Percentiles rank a stretch among this genome's conserved stretches.
These are phyloP conservation scores for Ceramica pisi DNA, from an alignment of 2,888 invertebrate species.

Conservation along the genomic window DNA sequence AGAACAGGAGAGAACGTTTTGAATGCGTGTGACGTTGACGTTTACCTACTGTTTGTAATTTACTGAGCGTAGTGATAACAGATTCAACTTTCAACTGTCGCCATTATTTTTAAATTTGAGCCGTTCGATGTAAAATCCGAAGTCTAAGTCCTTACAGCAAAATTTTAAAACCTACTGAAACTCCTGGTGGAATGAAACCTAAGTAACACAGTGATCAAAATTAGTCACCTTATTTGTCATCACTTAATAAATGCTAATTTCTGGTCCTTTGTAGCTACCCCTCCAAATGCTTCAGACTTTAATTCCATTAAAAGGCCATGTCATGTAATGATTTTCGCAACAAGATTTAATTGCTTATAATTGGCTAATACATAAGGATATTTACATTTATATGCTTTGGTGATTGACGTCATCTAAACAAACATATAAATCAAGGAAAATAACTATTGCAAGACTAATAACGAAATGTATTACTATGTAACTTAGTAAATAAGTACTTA, in stretches of 20 bases:
- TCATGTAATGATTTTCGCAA: neutral
- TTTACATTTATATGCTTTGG: slow-evolving; percentile 15
- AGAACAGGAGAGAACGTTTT: slow-evolving; percentile 32
- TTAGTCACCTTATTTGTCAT: neutral
- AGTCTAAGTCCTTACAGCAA: neutral
- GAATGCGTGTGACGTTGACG: neutral
- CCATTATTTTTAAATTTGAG: no score
- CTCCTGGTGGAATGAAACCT: no score
- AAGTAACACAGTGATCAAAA: neutral
- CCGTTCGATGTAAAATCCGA: no score
- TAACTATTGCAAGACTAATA: slow-evolving; percentile 29
- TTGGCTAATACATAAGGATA: slow-evolving; percentile 8
- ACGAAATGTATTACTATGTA: no score
- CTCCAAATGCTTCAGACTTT: neutral
- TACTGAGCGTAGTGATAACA: neutral
- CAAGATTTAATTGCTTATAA: neutral
- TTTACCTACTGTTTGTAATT: slow-evolving; percentile 29
- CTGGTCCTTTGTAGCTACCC: neutral
- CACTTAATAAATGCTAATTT: neutral
- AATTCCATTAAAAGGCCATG: neutral
- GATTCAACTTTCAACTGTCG: no score
- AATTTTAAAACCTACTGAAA: neutral
- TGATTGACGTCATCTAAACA: slow-evolving; percentile 40
- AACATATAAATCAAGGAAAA: slow-evolving; percentile 31
- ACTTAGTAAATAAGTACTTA: slow-evolving; percentile 22